Evolutionary conservation across 2,888 invertebrate species (phyloP), one percentile per base, ranked within the genome.

Genomic region (Chrysolina americana): DNA sequence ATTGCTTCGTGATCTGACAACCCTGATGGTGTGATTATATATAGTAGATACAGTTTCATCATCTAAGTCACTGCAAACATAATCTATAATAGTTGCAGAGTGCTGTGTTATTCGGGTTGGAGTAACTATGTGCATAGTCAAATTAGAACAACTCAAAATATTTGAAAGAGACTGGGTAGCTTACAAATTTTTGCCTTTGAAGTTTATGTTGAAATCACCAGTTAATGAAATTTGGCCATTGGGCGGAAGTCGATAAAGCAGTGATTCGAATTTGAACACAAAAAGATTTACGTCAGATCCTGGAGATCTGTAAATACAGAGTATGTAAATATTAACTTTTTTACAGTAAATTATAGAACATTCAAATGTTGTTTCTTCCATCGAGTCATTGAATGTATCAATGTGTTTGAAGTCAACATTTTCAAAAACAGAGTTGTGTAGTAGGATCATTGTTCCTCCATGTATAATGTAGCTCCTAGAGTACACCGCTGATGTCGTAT

Each of bases 151-250:
- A n/a, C n/a, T n/a, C n/a, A n/a, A n/a, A n/a, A n/a, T n/a, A n/a
- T n/a, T n/a, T n/a, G n/a, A n/a, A n/a, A n/a, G n/a, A n/a, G n/a
- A n/a, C n/a, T n/a, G n/a, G n/a, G n/a, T n/a, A n/a, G n/a, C n/a
- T n/a, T n/a, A n/a, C n/a, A n/a, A n/a, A n/a, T n/a, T n/a, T n/a
- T n/a, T n/a, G n/a, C n/a, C n/a, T n/a, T 15, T 63, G 41, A 63
- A 63, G 19, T 63, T 41, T 41, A 63, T 63, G 63, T 63, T 41
- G 41, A 63, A 63, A 21, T 63, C 63, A 63, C 63, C 63, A 21
- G 63, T 63, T 41, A 41, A 8, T n/a, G 36, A 13, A 63, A 63
- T 63, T 63, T 63, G 41, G 63, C 28, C 5, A 10, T 63, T 63
- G 63, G 13, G 17, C 41, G 63, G 63, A 41, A 63, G 63, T 63